Base-by-base conservation (phyloP, 2,797 vertebrate species). In the Eospalax fontanierii region DNA sequence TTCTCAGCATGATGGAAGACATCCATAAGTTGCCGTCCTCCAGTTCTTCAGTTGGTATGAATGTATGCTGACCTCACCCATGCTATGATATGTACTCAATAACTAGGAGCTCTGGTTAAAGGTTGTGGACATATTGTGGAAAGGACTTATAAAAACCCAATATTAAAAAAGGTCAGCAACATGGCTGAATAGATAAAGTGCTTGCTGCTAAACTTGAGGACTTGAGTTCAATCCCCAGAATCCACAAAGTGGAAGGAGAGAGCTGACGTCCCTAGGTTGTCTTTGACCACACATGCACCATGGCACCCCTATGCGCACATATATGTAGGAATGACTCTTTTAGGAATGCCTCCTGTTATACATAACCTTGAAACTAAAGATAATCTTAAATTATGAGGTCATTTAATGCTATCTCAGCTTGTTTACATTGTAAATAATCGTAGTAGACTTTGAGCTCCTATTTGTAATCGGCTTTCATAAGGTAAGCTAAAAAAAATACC, bases 81-180 rank as follows among this genome's bases (percentile, higher is more conserved):
- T 21, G 59, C 30, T 2, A 4, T 28, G 15, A 59, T 33, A 63
- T 43, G 57, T 83, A 6, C 4, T 24, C 15, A n/a, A 10, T 43
- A 91, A 73, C 35, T 68, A 76, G 3, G 71, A 73, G 73, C 3
- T 54, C 11, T 66, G 38, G 33, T 5, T 86, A 33, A 91, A 50
- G 38, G 68, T 74, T n/a, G 54, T 11, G 3, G 14, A 66, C 14
- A n/a, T 70, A 6, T 40, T 87, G 6, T 91, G 1, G 1, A 43
- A 74, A 76, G 8, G 76, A 84, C 35, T 87, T 15, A 94, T 6
- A 63, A n/a, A 90, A 93, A 76, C 22, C 66, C 14, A 75, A 50
- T 43, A 43, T 24, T 33, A 18, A 15, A 26, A 82, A 82, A 4
- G 59, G 8, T 28, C 26, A 82, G 5, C 9, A 46, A 82, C 8